Conservation (phyloP, 2,113 vertebrate genomes). For the Microtus oregoni region DNA sequence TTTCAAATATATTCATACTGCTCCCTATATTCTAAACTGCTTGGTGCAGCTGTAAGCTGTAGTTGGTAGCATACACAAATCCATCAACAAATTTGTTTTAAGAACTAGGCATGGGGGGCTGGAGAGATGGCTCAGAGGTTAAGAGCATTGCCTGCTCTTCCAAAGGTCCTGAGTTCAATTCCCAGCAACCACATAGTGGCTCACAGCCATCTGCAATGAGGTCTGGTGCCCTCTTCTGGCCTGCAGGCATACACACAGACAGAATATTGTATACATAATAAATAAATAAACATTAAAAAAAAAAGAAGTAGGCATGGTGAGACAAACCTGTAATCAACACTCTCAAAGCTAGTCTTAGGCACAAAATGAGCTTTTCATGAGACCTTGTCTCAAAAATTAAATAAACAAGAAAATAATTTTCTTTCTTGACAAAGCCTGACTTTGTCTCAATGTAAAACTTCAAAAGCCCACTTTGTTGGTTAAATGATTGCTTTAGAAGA, state of each 20-base stretch:
- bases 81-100: neutral
- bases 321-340: neutral
- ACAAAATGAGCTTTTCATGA: neutral
- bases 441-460: neutral
- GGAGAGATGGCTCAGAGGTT: too few species aligned
- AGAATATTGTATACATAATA: too few species aligned
- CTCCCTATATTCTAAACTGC: neutral
- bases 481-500: constrained; percentile 12
- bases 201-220: too few species aligned
- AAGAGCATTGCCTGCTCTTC: too few species aligned
- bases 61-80: neutral
- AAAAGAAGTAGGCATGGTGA: neutral
- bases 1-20: neutral
- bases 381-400: neutral
- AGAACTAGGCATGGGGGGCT: neutral
- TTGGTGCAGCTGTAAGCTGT: neutral
- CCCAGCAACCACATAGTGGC: too few species aligned
- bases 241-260: too few species aligned
- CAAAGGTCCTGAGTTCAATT: too few species aligned
- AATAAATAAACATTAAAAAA: too few species aligned
- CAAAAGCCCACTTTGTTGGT: neutral
- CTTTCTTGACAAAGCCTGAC: neutral
- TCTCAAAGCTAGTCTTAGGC: neutral
- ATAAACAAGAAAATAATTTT: constrained; percentile 14
- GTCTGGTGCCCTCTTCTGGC: too few species aligned